phyloP scores from a whole-genome alignment of 2,113 vertebrate species.

The Sitta europaea region DNA sequence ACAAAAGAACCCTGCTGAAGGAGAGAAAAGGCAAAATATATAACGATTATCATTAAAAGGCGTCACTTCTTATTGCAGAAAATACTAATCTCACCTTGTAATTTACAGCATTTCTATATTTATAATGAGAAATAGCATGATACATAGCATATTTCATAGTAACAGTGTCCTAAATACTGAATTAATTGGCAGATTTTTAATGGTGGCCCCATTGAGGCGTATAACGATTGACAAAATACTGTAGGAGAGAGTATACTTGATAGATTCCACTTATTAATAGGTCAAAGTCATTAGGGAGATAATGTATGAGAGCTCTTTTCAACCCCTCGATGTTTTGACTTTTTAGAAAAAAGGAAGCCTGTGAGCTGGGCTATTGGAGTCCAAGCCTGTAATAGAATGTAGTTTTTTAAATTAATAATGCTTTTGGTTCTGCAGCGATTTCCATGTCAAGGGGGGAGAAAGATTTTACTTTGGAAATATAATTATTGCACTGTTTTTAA shows the following conservation, averaged over 20 bases:
- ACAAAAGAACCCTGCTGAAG: not conserved
- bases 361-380: not conserved
- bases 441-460: rapidly evolving
- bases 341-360: not conserved
- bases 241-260: constrained; percentile 43
- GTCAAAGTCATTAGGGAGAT: constrained; percentile 61
- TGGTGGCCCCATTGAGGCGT: constrained; percentile 51
- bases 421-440: not conserved
- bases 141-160: constrained; percentile 1
- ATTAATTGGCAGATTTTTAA: constrained; percentile 64
- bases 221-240: constrained; percentile 60
- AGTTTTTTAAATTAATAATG: not conserved
- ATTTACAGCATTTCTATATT: constrained; percentile 37
- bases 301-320: constrained; percentile 27
- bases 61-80: constrained; percentile 20
- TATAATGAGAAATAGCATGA: constrained; percentile 29
- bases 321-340: not conserved
- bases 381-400: not conserved
- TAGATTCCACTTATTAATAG: constrained; percentile 63
- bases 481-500: not conserved
- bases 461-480: not conserved
- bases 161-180: constrained; percentile 44
- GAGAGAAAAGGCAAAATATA: not conserved
- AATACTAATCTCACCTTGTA: constrained; percentile 43
- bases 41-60: not conserved